These are phyloP conservation scores for Lepidocyrtinus sp. DNA, from an alignment of 2,888 invertebrate genomes.

Conservation along the genomic window DNA sequence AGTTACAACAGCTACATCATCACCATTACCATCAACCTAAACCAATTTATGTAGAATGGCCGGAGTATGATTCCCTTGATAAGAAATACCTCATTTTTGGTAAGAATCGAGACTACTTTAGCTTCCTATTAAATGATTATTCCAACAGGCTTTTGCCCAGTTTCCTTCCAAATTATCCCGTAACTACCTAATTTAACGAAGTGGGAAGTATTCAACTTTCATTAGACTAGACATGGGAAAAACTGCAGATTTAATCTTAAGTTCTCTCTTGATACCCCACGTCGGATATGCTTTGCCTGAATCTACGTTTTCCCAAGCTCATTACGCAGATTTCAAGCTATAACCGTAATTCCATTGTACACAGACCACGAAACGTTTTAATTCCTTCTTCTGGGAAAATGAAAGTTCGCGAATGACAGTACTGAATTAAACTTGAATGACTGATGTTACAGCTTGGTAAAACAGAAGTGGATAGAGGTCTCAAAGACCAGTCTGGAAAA, in stretches of 20 bases:
- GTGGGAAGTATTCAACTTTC: too few species aligned
- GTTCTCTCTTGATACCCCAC: slow-evolving; percentile 15
- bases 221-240: too few species aligned
- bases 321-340: slow-evolving; percentile 9
- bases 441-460: too few species aligned
- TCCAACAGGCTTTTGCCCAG: too few species aligned
- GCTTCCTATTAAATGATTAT: too few species aligned
- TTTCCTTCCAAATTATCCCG: too few species aligned
- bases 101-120: too few species aligned
- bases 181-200: too few species aligned
- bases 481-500: too few species aligned
- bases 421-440: neutral
- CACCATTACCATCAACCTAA: slow-evolving; percentile 50
- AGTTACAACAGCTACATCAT: slow-evolving; percentile 41
- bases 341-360: slow-evolving; percentile 13
- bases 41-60: slow-evolving; percentile 86
- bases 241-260: neutral
- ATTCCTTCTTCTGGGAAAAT: neutral
- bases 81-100: slow-evolving; percentile 93
- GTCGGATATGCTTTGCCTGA: neutral
- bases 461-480: too few species aligned
- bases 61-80: slow-evolving; percentile 91
- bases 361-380: too few species aligned
- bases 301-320: neutral
- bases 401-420: neutral